These are phyloP conservation scores for Parotia lawesii DNA, from an alignment of 2,113 vertebrate genomes.

Conservation along the genomic window DNA sequence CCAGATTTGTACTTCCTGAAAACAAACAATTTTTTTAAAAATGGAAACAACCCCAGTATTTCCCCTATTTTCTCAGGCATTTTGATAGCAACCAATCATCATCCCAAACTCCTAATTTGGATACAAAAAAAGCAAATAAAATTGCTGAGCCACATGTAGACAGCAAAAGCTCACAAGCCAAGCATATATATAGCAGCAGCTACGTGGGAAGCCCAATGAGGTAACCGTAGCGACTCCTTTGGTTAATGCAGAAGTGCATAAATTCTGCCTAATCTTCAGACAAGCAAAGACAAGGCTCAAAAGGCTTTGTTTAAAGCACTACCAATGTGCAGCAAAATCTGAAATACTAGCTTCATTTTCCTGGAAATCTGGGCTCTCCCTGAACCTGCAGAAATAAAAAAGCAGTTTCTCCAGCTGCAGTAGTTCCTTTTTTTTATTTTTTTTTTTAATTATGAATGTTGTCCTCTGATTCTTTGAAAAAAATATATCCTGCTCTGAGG, in stretches of 20 bases:
- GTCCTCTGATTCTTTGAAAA: background rate
- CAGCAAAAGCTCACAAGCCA: background rate
- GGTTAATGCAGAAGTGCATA: background rate
- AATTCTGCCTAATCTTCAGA: conserved; percentile 4
- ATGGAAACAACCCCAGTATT: background rate
- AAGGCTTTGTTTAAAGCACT: background rate
- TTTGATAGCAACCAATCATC: background rate
- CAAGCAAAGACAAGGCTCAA: background rate
- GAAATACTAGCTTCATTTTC: background rate
- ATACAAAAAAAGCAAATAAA: background rate
- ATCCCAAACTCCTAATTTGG: background rate
- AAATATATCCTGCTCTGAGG: background rate
- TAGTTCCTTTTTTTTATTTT: background rate
- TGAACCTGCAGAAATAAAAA: background rate
- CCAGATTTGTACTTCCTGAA: background rate
- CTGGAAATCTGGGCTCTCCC: background rate
- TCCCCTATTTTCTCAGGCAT: background rate
- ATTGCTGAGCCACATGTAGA: conserved; percentile 10
- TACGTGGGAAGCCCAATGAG: conserved; percentile 25
- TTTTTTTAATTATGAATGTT: background rate
- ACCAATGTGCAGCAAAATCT: background rate
- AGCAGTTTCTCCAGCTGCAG: background rate
- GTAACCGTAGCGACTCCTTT: background rate
- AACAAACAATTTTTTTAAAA: background rate
- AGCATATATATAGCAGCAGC: conserved; percentile 13